Evolutionary conservation across 1,140 invertebrate species (phyloP), one percentile per base, ranked within the genome.

Genomic region (Hylaeus anthracinus): DNA sequence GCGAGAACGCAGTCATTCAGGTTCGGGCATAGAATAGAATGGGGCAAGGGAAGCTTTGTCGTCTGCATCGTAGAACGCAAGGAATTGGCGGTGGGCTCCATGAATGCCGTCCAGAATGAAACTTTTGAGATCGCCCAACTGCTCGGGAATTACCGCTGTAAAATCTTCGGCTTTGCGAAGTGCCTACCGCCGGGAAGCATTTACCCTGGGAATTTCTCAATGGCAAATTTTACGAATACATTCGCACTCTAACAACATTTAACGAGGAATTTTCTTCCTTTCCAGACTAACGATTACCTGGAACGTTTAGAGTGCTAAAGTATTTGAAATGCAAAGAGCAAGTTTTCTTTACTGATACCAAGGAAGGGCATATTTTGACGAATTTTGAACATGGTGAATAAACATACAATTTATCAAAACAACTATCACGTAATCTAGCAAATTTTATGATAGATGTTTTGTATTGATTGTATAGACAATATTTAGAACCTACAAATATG

Each of bases 1-100:
- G 61, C 86, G 78, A 86, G 80, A 77, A 72, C 79, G 58, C 66
- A 79, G 83, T 64, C 87, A 88, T 88, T 88, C 87, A 88, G 79
- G 79, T 83, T 77, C 75, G 53, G 58, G 60, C 51, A 67, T 72
- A 84, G 85, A 88, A 85, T 83, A 83, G 83, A 87, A 88, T 69
- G 83, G 60, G 26, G 61, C 72, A 48, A 79, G 26, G 53, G 63
- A 65, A 65, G 64, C 71, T 80, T 76, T 69, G 81, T 86, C 74
- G 76, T 66, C 77, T 76, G 79, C 61, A 56, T 58, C 60, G 64
- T 71, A 82, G 85, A 86, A 88, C 78, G 85, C 72, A 58, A 87
- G 82, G 88, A 88, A 89, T 88, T 71, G 66, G 26, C 77, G 60
- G 53, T 45, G 64, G 26, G 37, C 45, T 82, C 61, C 56, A n/a